Evolutionary conservation across 1,140 invertebrate species (phyloP).

Genomic region (Lanistes nyassanus): DNA sequence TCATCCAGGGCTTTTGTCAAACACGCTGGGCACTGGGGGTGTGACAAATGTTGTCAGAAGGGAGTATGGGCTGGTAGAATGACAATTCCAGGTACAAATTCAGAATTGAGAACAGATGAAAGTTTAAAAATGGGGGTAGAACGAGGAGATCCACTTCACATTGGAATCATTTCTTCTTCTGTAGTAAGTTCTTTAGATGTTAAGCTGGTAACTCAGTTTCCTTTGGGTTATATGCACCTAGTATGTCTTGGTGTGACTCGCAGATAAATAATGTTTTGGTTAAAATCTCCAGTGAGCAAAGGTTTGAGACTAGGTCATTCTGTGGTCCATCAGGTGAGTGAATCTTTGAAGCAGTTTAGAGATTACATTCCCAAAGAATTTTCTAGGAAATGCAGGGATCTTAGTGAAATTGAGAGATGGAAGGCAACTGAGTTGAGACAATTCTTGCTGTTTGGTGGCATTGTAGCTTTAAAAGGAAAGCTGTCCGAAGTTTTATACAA

Average conservation of each 20-base stretch:
- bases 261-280: slow-evolving; percentile 56
- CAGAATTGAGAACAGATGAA: slow-evolving; percentile 22
- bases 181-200: slow-evolving; percentile 44
- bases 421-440: slow-evolving; percentile 69
- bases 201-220: slow-evolving; percentile 57
- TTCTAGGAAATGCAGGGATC: slow-evolving; percentile 59
- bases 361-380: slow-evolving; percentile 60
- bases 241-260: slow-evolving; percentile 64
- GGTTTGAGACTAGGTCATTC: slow-evolving; percentile 5
- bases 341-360: slow-evolving; percentile 22
- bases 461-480: slow-evolving; percentile 58
- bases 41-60: slow-evolving; percentile 41
- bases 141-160: neutral
- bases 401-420: slow-evolving; percentile 62
- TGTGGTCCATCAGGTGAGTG: slow-evolving; percentile 35
- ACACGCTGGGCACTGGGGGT: slow-evolving; percentile 41
- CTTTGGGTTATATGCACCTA: slow-evolving; percentile 66
- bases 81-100: slow-evolving; percentile 31
- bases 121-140: too few relatives aligned
- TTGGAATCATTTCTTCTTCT: slow-evolving; percentile 39
- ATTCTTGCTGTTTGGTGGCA: slow-evolving; percentile 67
- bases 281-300: slow-evolving; percentile 29
- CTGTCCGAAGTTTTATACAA: slow-evolving; percentile 58
- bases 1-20: slow-evolving; percentile 65
- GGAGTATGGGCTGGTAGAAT: slow-evolving; percentile 34